Percentiles rank a stretch among this genome's conserved stretches.
These are phyloP conservation scores for Pyrocephalus nanus DNA, from an alignment of 2,797 vertebrate genomes.

Conservation along the genomic window DNA sequence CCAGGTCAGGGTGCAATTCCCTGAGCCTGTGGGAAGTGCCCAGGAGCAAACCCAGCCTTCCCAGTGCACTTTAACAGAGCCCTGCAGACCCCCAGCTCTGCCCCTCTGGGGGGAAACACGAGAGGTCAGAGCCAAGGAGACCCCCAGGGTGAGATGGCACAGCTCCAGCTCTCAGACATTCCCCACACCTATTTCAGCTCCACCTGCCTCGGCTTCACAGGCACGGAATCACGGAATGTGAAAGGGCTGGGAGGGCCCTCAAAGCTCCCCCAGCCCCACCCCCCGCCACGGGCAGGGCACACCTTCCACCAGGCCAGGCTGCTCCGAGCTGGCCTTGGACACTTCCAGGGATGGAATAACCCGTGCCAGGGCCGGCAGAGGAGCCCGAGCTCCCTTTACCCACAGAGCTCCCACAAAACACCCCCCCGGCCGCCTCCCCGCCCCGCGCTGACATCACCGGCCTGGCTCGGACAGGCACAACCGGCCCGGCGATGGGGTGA, in stretches of 20 bases:
- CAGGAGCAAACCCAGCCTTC: background rate
- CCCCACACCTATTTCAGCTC: accelerated
- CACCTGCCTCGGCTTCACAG: background rate
- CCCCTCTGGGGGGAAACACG: too few species aligned
- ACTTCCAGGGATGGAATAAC: background rate
- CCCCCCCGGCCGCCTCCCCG: background rate
- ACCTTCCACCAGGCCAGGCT: background rate
- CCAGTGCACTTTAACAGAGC: accelerated
- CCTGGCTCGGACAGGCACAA: background rate
- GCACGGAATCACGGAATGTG: background rate
- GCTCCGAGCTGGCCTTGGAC: background rate
- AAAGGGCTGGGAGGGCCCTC: background rate
- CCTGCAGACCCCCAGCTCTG: background rate
- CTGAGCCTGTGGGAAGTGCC: accelerated
- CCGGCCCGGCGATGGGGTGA: background rate
- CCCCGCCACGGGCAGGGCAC: background rate
- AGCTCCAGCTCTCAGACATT: too few species aligned
- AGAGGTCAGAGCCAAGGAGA: too few species aligned
- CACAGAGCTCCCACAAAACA: background rate
- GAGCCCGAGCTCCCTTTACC: background rate
- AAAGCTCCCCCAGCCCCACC: background rate
- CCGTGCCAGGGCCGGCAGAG: background rate
- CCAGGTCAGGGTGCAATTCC: background rate
- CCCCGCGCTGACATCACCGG: background rate
- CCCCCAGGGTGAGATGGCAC: accelerated